A percentile compares a stretch with the other conserved stretches of the same genome.
Conservation (phyloP, 2,888 invertebrate genomes). For the Punctoribates punctum region DNA sequence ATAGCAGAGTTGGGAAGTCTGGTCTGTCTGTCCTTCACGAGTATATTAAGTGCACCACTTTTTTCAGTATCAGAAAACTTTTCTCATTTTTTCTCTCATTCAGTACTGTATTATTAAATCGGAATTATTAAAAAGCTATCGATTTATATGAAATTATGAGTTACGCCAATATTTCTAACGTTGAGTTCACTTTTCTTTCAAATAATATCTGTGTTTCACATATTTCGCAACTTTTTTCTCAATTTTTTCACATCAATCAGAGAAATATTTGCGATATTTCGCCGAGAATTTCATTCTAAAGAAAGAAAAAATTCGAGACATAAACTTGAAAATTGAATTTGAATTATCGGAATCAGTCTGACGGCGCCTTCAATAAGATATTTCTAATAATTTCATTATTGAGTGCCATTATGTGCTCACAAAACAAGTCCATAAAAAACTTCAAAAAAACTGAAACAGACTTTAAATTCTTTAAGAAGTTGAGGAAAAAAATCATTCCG, state of each 20-base stretch:
- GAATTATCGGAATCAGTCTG: background rate
- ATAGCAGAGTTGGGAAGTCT: slow-evolving; percentile 3
- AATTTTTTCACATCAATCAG: no score
- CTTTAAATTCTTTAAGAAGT: no score
- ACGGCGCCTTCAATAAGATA: background rate
- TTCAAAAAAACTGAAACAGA: no score
- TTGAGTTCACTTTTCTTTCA: no score
- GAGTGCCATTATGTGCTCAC: background rate
- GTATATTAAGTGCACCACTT: slow-evolving; percentile 1
- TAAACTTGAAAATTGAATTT: slow-evolving; percentile 4
- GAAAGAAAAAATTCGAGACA: background rate
- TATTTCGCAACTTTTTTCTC: background rate
- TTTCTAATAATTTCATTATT: slow-evolving; percentile 13
- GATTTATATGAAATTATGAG: background rate
- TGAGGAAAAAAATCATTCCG: no score
- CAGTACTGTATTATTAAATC: background rate
- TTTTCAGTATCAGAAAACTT: background rate
- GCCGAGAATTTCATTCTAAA: no score
- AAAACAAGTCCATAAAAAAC: background rate
- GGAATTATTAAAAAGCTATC: slow-evolving; percentile 1
- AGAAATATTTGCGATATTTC: no score
- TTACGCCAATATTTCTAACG: background rate
- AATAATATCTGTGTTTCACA: no score
- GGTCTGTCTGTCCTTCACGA: slow-evolving; percentile 8
- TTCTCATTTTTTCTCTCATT: background rate